These are phyloP conservation scores for Spodoptera littoralis DNA, from an alignment of 2,888 invertebrate species.

Conservation along the genomic window DNA sequence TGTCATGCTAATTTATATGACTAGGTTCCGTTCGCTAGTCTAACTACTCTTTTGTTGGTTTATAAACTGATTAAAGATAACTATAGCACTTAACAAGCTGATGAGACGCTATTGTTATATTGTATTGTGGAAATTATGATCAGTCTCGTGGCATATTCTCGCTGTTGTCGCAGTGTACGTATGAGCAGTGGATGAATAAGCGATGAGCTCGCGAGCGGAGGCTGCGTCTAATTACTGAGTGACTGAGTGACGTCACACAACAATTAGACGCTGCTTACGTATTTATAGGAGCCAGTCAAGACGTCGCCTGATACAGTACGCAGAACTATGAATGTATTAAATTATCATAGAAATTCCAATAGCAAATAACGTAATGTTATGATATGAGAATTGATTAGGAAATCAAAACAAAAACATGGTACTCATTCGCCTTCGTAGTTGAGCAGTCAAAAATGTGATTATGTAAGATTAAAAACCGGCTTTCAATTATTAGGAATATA, in stretches of 20 bases:
- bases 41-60: slow-evolving; percentile 19
- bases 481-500: too few species aligned
- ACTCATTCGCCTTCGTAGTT: too few species aligned
- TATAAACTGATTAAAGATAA: slow-evolving; percentile 1
- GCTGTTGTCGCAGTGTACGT: slow-evolving; percentile 1
- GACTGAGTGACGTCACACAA: slow-evolving; percentile 18
- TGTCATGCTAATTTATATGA: slow-evolving; percentile 48
- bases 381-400: too few species aligned
- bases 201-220: slow-evolving; percentile 1
- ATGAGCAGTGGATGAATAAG: slow-evolving; percentile 20
- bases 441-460: too few species aligned
- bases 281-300: slow-evolving; percentile 11
- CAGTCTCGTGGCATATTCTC: neutral
- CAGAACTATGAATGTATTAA: too few species aligned
- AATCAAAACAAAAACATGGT: too few species aligned
- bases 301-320: neutral
- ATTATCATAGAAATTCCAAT: too few species aligned
- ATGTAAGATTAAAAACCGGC: too few species aligned
- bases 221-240: slow-evolving; percentile 29
- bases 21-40: slow-evolving; percentile 20
- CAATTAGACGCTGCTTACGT: slow-evolving; percentile 24
- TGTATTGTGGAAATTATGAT: neutral
- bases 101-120: neutral
- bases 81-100: neutral
- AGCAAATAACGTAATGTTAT: too few species aligned